These are phyloP conservation scores for Hippocampus barbouri DNA, from an alignment of 2,113 vertebrate genomes.

Conservation along the genomic window DNA sequence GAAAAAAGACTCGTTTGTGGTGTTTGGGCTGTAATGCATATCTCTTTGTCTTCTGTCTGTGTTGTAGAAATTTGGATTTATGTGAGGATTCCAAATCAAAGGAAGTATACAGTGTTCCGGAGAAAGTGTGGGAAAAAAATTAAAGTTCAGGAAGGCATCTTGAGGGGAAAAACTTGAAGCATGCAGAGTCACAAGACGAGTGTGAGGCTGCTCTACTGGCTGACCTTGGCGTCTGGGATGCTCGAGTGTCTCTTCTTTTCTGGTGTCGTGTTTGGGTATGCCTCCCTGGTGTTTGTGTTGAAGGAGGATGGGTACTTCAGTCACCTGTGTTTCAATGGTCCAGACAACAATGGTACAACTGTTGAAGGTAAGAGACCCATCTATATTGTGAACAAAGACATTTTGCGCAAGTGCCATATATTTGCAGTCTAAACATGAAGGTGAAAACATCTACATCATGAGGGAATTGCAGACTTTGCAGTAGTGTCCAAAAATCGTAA, in stretches of 20 bases:
- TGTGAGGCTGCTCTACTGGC: slow-evolving; percentile 55
- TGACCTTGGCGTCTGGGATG: slow-evolving; percentile 77
- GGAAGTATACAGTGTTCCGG: neutral
- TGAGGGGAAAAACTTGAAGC: neutral
- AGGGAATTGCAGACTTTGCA: too few relatives aligned
- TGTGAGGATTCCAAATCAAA: neutral
- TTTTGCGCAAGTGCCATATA: neutral
- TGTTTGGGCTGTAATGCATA: too few relatives aligned
- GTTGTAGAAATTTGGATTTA: neutral
- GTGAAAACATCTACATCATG: too few relatives aligned
- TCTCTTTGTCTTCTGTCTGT: neutral
- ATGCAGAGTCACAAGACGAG: slow-evolving; percentile 42
- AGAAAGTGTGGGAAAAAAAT: neutral
- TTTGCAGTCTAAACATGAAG: too few relatives aligned
- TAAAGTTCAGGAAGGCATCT: neutral
- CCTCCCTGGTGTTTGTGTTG: slow-evolving; percentile 84
- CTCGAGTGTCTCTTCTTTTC: slow-evolving; percentile 80
- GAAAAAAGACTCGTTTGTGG: too few relatives aligned
- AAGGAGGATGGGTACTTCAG: slow-evolving; percentile 79
- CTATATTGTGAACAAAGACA: too few relatives aligned
- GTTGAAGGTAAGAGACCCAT: slow-evolving; percentile 43
- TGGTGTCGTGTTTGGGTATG: slow-evolving; percentile 81
- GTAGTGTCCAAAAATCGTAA: too few relatives aligned
- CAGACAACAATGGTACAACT: slow-evolving; percentile 33
- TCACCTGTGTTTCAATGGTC: slow-evolving; percentile 58